Conservation (phyloP, 2,888 invertebrate species). For the Folsomia manolachei region DNA sequence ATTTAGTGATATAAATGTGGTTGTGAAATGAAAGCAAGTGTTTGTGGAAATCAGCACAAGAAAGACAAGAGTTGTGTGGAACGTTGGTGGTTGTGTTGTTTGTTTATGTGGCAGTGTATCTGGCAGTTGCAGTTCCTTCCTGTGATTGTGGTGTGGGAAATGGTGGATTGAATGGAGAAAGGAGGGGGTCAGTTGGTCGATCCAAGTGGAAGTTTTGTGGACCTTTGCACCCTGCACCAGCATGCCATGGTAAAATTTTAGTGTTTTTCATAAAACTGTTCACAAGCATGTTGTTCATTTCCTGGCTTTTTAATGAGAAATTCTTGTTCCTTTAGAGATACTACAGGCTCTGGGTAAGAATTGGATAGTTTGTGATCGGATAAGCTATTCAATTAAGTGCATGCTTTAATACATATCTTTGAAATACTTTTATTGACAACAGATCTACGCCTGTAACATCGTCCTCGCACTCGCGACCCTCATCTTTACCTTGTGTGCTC, state of each 20-base stretch:
- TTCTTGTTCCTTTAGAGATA: too few relatives aligned
- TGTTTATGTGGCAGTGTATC: too few relatives aligned
- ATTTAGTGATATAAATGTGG: neutral
- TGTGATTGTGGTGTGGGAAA: neutral
- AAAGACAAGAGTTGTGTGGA: neutral
- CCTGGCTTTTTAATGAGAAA: neutral
- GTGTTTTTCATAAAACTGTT: too few relatives aligned
- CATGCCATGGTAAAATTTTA: too few relatives aligned
- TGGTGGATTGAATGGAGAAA: conserved; percentile 41
- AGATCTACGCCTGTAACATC: conserved; percentile 90
- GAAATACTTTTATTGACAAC: conserved; percentile 65
- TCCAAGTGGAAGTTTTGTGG: conserved; percentile 44
- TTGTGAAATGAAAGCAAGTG: neutral
- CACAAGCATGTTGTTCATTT: neutral
- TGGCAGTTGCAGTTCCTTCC: neutral
- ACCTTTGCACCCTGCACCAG: conserved; percentile 51
- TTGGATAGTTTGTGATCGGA: too few relatives aligned
- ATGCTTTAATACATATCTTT: too few relatives aligned
- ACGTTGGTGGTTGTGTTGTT: neutral
- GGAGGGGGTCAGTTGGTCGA: conserved; percentile 44
- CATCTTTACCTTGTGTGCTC: conserved; percentile 74
- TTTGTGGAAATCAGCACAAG: neutral
- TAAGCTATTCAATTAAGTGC: too few relatives aligned
- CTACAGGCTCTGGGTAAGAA: conserved; percentile 52
- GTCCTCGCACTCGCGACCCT: conserved; percentile 77